A percentile compares a stretch with the other conserved stretches of the same genome.
Conservation (phyloP, 1,140 invertebrate species). For the Geopemphigus sp. region DNA sequence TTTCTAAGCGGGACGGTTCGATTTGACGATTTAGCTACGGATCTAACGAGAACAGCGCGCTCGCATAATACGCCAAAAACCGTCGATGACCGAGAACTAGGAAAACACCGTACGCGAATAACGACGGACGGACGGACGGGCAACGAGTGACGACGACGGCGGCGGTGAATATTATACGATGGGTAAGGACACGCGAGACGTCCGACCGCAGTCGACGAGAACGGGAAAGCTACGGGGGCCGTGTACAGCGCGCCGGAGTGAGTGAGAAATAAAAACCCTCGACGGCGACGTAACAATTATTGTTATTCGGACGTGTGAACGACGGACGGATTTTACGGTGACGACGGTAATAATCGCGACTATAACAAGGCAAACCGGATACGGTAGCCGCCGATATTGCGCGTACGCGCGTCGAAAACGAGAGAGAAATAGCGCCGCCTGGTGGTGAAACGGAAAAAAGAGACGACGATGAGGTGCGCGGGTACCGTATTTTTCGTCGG, state of each 20-base stretch:
- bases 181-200: not conserved
- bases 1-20: too few species aligned
- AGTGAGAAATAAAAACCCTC: not conserved
- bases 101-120: too few species aligned
- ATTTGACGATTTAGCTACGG: too few species aligned
- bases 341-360: too few species aligned
- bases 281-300: not conserved
- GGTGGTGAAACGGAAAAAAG: too few species aligned
- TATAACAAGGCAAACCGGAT: slow-evolving; percentile 27
- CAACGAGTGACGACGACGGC: not conserved
- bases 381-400: too few species aligned
- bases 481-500: too few species aligned
- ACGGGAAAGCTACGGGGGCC: too few species aligned
- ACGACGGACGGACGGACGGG: not conserved
- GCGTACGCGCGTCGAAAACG: too few species aligned
- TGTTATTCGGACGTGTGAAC: not conserved
- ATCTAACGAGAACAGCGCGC: not conserved
- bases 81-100: not conserved
- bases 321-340: too few species aligned
- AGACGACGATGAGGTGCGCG: too few species aligned
- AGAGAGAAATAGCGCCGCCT: too few species aligned
- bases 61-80: not conserved
- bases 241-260: not conserved
- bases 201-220: not conserved
- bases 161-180: not conserved